Percentiles rank a stretch among this genome's conserved stretches.
Evolutionary conservation across 2,113 vertebrate species (phyloP).

Genomic region (Prolemur simus): DNA sequence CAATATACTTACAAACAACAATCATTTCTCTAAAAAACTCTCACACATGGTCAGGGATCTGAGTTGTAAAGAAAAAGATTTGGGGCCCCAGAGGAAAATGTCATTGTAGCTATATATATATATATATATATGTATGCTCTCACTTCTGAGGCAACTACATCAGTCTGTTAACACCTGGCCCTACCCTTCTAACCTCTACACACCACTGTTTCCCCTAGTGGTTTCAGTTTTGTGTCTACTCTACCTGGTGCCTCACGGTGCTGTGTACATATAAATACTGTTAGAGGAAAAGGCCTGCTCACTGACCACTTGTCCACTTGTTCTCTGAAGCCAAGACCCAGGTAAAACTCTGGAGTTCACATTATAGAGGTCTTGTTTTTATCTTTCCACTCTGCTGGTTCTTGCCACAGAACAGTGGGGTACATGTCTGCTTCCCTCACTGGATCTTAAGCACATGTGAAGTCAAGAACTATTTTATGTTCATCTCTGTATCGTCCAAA

Average conservation of each 20-base stretch:
- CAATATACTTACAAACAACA: neutral
- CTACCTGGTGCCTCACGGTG: neutral
- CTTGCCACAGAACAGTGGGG: neutral
- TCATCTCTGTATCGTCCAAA: neutral
- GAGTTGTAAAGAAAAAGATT: neutral
- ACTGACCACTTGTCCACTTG: neutral
- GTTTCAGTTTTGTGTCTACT: neutral
- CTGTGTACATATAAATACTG: neutral
- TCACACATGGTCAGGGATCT: neutral
- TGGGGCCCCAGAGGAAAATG: neutral
- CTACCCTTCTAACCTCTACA: neutral
- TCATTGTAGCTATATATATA: rapidly evolving
- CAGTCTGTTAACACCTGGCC: neutral
- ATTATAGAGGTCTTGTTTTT: neutral
- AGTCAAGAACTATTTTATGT: neutral
- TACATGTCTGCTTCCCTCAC: neutral
- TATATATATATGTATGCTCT: neutral
- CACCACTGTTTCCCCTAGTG: neutral
- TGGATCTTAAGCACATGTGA: neutral
- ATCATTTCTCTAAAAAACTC: conserved; percentile 27
- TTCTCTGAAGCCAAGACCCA: neutral
- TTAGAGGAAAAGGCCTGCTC: neutral
- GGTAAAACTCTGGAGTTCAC: neutral
- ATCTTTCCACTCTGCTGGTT: neutral
- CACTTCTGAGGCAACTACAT: neutral